Evolutionary conservation across 2,888 invertebrate genomes (phyloP).

Genomic region (Andrena fulva): DNA sequence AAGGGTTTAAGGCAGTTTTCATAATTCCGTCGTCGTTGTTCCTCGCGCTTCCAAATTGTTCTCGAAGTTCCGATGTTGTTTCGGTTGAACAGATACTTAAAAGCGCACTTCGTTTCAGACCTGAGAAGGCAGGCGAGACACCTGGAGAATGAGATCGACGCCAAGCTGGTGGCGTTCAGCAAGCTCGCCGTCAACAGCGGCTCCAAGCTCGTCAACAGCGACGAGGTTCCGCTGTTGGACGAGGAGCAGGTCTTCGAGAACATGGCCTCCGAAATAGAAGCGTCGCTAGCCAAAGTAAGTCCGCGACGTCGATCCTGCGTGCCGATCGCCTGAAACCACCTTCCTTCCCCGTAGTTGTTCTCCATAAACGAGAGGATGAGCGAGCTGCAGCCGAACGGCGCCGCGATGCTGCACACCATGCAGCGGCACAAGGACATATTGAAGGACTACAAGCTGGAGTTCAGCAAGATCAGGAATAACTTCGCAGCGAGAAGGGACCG

Average conservation of each 20-base stretch:
- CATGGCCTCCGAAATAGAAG: conserved; percentile 96
- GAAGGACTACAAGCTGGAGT: conserved; percentile 96
- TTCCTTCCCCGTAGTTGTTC: conserved; percentile 87
- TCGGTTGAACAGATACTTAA: no score
- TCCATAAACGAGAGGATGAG: conserved; percentile 94
- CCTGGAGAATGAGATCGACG: conserved; percentile 98
- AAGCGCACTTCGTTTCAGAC: conserved; percentile 88
- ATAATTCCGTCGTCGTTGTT: no score
- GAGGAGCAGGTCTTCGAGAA: conserved; percentile 97
- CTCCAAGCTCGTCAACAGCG: conserved; percentile 82
- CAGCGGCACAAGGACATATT: conserved; percentile 98
- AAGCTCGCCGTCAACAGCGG: conserved; percentile 91
- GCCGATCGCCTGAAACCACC: neutral
- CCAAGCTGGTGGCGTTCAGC: conserved; percentile 97
- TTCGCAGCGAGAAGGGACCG: conserved; percentile 92
- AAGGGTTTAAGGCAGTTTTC: no score
- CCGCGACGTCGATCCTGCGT: neutral
- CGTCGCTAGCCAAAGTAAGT: conserved; percentile 91
- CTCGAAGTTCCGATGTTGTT: no score
- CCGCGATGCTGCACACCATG: conserved; percentile 96
- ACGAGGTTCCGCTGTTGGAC: conserved; percentile 93
- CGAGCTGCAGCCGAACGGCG: conserved; percentile 91
- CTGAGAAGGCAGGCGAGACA: conserved; percentile 96
- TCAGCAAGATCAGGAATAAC: conserved; percentile 93
- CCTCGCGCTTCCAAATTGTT: no score